phyloP scores from a whole-genome alignment of 1,140 invertebrate species.

The Eumeta japonica region DNA sequence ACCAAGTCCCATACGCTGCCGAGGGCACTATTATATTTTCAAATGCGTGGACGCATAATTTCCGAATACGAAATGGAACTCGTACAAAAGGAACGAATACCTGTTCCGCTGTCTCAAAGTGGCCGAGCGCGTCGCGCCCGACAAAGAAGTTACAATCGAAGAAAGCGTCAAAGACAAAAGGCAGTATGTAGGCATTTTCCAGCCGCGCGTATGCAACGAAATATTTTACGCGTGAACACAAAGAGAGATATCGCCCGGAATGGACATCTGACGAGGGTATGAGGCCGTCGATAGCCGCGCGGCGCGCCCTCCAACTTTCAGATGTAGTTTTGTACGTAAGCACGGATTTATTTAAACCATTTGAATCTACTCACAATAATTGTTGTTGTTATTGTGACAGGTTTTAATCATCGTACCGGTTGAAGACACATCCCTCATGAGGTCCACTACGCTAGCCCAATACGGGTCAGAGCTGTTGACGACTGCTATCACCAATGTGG shows the following conservation, averaged over 20 bases:
- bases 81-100: constrained; percentile 22
- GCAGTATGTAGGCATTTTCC: background rate
- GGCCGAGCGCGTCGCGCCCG: constrained; percentile 25
- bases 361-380: too few relatives aligned
- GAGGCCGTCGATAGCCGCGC: too few relatives aligned
- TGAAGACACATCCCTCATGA: too few relatives aligned
- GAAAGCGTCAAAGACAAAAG: constrained; percentile 25
- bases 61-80: constrained; percentile 39
- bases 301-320: too few relatives aligned
- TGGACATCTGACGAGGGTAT: constrained; percentile 41
- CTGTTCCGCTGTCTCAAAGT: constrained; percentile 33
- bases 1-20: too few relatives aligned
- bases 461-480: too few relatives aligned
- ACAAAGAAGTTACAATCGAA: constrained; percentile 35
- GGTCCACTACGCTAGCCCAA: too few relatives aligned
- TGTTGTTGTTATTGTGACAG: too few relatives aligned
- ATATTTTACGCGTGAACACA: constrained; percentile 20
- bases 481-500: too few relatives aligned
- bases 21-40: constrained; percentile 31
- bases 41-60: constrained; percentile 35
- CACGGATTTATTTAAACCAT: too few relatives aligned
- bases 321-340: too few relatives aligned
- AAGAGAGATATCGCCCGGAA: constrained; percentile 27
- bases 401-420: too few relatives aligned
- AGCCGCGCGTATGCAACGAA: background rate